These are phyloP conservation scores for Origma solitaria DNA, from an alignment of 2,113 vertebrate genomes.

Conservation along the genomic window DNA sequence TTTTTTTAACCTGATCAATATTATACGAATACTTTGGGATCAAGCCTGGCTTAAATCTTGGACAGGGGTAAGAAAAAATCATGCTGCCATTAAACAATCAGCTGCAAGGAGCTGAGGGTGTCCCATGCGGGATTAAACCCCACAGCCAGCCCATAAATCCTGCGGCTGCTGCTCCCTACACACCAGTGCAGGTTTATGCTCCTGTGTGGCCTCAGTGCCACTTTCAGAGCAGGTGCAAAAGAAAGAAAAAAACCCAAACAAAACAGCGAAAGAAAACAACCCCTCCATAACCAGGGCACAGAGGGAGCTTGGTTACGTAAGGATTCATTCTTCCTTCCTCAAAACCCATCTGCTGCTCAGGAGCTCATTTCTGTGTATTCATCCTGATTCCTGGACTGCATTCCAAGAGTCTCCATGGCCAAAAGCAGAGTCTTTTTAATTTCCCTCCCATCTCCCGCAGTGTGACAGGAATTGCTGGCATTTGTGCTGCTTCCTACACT, in stretches of 20 bases:
- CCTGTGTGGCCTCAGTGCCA: not conserved
- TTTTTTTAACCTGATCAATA: not conserved
- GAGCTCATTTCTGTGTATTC: not conserved
- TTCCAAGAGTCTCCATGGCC: not conserved
- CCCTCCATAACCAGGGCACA: not conserved
- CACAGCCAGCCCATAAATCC: not conserved
- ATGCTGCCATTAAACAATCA: not conserved
- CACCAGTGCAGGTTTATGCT: accelerated
- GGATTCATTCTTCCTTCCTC: not conserved
- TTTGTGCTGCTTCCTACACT: not conserved
- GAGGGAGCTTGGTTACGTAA: not conserved
- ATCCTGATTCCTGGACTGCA: not conserved
- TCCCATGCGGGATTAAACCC: not conserved
- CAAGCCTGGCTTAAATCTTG: not conserved
- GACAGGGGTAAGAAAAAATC: too few species aligned
- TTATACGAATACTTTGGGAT: not conserved
- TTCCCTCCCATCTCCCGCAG: not conserved
- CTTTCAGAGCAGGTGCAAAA: not conserved
- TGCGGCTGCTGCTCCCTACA: too few species aligned
- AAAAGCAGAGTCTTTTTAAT: not conserved
- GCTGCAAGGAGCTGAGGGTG: not conserved
- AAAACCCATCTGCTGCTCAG: not conserved
- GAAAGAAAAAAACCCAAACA: not conserved
- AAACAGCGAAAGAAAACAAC: not conserved
- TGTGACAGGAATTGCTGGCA: conserved; percentile 10